Conservation (phyloP, 2,113 vertebrate species). For the Lepus americanus region DNA sequence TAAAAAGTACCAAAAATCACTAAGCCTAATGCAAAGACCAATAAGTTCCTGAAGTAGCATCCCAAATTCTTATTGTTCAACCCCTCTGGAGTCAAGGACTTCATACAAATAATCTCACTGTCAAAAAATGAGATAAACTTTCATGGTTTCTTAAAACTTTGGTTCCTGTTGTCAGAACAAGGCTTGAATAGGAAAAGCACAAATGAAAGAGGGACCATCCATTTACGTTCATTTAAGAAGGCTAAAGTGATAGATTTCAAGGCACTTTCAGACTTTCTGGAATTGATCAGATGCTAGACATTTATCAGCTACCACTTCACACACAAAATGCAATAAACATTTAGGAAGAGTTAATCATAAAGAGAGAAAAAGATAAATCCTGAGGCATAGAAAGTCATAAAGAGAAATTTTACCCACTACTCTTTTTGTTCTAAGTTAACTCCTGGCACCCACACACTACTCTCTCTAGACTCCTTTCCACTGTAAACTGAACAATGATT, state of each 20-base stretch:
- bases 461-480: neutral
- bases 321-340: conserved; percentile 21
- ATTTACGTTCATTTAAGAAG: neutral
- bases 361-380: conserved; percentile 1
- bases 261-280: neutral
- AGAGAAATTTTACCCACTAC: conserved; percentile 1
- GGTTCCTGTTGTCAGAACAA: conserved; percentile 5
- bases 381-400: conserved; percentile 7
- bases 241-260: conserved; percentile 10
- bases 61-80: neutral
- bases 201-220: neutral
- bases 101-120: neutral
- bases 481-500: neutral
- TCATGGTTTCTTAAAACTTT: neutral
- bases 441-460: neutral
- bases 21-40: neutral
- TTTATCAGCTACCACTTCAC: neutral
- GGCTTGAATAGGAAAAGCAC: neutral
- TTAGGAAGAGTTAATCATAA: neutral
- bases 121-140: neutral
- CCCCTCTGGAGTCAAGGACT: conserved; percentile 15
- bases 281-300: neutral
- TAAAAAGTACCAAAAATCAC: neutral
- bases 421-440: neutral
- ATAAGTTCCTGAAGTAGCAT: neutral